Evolutionary conservation across 2,797 vertebrate genomes (phyloP), one percentile per base, ranked within the genome.

Genomic region (Myripristis jacobus): DNA sequence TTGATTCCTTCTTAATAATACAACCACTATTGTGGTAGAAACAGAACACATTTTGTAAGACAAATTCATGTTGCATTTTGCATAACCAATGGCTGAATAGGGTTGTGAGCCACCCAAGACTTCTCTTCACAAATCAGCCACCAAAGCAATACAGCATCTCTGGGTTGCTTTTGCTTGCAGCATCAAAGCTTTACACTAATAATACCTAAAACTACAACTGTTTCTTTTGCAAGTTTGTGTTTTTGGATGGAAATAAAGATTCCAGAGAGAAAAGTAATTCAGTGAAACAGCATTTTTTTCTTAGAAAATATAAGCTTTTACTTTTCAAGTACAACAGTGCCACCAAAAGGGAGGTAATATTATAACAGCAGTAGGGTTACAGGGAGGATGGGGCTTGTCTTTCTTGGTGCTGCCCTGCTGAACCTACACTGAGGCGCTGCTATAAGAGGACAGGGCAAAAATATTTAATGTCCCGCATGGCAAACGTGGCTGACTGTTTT

Each of bases 251-350:
- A 41, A 16, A 16, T 13, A 41, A 41, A 41, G 34, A 8, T 12
- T 36, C 4, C 4, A 8, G 29, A 31, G 29, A 31, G 34, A 36
- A 12, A 36, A 11, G 34, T 36, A 47, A 13, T 77, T 70, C 13
- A 1, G 5, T 47, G 7, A n/a, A 36, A 56, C 18, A 9, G 18
- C n/a, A 64, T 52, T 74, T 6, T 31, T 31, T 31, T 34, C 44
- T 34, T 7, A 38, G 6, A 70, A 64, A 64, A 53, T 21, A 52
- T 16, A 62, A 65, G n/a, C 34, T 29, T 34, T 44, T 8, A 8
- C 3, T 62, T 80, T 76, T 70, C 56, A 79, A 68, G 46, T 55
- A 13, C 29, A 60, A 66, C 11, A 67, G 29, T 46, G 31, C 16
- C 44, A 24, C 25, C 57, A 31, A 75, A 38, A 36, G 53, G 2